Base-by-base conservation (phyloP, 1,140 invertebrate species). In the Drosophila sp. region DNA sequence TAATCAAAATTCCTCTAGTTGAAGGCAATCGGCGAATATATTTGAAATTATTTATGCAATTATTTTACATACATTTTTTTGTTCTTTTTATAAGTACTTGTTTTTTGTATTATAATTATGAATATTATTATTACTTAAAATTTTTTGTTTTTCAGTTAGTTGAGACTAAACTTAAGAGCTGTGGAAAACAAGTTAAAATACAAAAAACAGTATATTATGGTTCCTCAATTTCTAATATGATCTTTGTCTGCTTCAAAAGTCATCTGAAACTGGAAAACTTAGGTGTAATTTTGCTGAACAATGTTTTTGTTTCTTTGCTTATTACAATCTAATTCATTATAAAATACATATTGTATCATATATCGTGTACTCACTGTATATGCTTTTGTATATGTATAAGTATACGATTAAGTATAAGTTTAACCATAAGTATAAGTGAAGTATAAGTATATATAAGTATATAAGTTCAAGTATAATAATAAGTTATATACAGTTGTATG, bases 21-120 rank as follows among this genome's bases (percentile, higher is more conserved):
- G 90, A 91, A 91, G 90, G 90, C 90, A 91, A 91, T 91, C 90
- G 90, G 90, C 90, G 90, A 91, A 91, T 91, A 89, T 90, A 90
- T 90, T 91, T 87, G 79, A 91, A 91, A 91, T 91, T 87, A 91
- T 91, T 91, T 87, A 91, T 90, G 89, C 84, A 89, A 83, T 87
- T 89, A 87, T 79, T 87, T 79, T 91, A 91, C 89, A 91, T 83
- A 83, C 66, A 51, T 87, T 71, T 83, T 25, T 36, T 82, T 79
- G 61, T 43, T 46, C 36, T 69, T 41, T 62, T 59, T 50, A 59
- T 59, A 36, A 36, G 18, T 63, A 32, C 16, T 18, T 32, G 50
- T 32, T 4, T 57, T 58, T 53, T 61, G 45, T 40, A 56, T 46
- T 48, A 48, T 50, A 29, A 53, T 41, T 45, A 32, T 62, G 54